phyloP scores from a whole-genome alignment of 2,888 invertebrate genomes.

The Anoncus sp. region DNA sequence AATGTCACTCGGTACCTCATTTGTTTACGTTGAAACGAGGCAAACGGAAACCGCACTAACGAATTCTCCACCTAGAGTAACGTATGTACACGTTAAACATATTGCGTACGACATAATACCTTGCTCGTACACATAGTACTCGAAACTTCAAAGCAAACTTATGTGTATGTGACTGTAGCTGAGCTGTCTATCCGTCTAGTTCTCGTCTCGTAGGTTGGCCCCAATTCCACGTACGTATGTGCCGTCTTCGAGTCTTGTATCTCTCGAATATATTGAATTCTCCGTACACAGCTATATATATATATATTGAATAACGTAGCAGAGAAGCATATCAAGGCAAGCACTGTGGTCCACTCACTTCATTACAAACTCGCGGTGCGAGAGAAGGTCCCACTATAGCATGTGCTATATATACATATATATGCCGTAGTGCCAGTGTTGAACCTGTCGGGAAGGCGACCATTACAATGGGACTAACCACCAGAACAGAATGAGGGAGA shows the following conservation, averaged over 20 bases:
- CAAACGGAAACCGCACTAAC: no score
- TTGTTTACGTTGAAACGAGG: no score
- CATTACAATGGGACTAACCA: constrained; percentile 37
- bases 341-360: constrained; percentile 77
- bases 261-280: background rate
- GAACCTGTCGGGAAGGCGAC: constrained; percentile 53
- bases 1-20: no score
- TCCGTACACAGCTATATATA: constrained; percentile 7
- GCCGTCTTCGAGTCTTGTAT: no score
- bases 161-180: no score
- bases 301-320: background rate
- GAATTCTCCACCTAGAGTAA: no score
- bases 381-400: constrained; percentile 25
- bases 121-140: background rate
- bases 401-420: background rate
- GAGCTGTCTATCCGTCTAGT: no score
- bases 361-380: constrained; percentile 74
- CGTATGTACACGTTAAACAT: constrained; percentile 4
- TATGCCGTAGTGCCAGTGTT: constrained; percentile 3
- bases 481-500: constrained; percentile 24
- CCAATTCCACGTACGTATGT: no score
- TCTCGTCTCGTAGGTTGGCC: no score
- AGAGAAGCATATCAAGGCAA: constrained; percentile 32
- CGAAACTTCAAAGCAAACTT: no score
- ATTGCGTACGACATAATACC: background rate